Conservation (phyloP, 2,797 vertebrate genomes). For the Syngnathus rostellatus region DNA sequence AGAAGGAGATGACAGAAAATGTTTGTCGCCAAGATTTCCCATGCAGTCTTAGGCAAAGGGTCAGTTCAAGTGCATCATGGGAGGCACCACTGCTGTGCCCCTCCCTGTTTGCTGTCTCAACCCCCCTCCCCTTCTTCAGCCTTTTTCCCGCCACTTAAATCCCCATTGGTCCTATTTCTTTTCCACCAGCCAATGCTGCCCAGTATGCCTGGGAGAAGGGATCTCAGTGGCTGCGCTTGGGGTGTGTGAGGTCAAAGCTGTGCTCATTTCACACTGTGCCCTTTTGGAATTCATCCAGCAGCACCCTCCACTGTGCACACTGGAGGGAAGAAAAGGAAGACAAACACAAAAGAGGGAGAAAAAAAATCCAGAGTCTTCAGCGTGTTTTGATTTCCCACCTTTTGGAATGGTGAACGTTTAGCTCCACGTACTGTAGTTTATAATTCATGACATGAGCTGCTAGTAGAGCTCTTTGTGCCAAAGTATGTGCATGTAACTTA, state of each 20-base stretch:
- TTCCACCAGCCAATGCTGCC: conserved; percentile 33
- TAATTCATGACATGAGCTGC: conserved; percentile 2
- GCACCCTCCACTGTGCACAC: conserved; percentile 22
- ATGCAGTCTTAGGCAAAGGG: conserved; percentile 42
- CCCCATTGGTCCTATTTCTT: conserved; percentile 35
- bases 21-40: conserved; percentile 60
- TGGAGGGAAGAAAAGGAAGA: conserved; percentile 13
- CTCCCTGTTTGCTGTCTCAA: conserved; percentile 11
- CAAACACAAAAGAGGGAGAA: conserved; percentile 14
- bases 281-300: conserved; percentile 51
- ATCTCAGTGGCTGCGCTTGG: conserved; percentile 49
- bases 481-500: background rate
- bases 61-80: conserved; percentile 46
- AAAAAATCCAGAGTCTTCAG: conserved; percentile 16
- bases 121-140: background rate
- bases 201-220: conserved; percentile 24
- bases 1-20: conserved; percentile 44
- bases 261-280: conserved; percentile 53
- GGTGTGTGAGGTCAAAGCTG: conserved; percentile 54
- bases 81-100: conserved; percentile 23
- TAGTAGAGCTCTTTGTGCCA: background rate
- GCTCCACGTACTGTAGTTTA: background rate
- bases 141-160: conserved; percentile 53
- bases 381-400: conserved; percentile 28
- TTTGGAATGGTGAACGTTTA: conserved; percentile 1